These are phyloP conservation scores for Cynopterus sphinx DNA, from an alignment of 2,797 vertebrate genomes.

Conservation along the genomic window DNA sequence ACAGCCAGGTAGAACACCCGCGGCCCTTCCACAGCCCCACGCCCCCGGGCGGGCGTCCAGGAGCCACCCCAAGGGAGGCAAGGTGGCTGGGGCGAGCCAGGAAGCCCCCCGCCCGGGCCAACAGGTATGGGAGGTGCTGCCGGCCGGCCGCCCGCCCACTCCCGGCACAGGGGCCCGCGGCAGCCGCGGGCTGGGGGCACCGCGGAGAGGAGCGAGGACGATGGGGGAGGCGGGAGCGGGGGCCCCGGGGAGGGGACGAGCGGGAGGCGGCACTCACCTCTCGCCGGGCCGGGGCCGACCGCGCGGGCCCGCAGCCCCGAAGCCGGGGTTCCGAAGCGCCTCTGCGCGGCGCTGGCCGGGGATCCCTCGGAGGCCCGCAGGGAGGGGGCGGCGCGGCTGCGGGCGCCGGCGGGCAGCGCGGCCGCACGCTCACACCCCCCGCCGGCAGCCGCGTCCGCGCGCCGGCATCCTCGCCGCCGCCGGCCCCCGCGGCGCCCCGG, in stretches of 20 bases:
- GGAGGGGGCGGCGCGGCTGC: constrained; percentile 59
- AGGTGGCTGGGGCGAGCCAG: not conserved
- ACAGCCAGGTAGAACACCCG: not conserved
- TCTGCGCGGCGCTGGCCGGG: constrained; percentile 3
- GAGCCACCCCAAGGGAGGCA: not conserved
- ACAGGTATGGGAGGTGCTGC: constrained; percentile 71
- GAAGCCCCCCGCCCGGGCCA: constrained; percentile 39
- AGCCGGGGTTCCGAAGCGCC: constrained; percentile 60
- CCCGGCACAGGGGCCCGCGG: not conserved
- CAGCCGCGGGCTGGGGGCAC: not conserved
- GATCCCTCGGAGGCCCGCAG: constrained; percentile 67
- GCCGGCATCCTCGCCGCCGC: constrained; percentile 68
- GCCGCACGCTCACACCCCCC: constrained; percentile 70
- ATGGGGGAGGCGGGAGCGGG: not conserved
- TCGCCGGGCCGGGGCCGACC: constrained; percentile 52
- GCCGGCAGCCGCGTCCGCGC: constrained; percentile 66
- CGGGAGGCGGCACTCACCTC: constrained; percentile 69
- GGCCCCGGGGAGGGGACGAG: not conserved
- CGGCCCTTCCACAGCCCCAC: constrained; percentile 32
- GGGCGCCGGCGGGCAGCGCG: constrained; percentile 58
- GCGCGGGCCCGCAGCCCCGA: constrained; percentile 50
- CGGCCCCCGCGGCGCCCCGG: constrained; percentile 68
- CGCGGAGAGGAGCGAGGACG: not conserved
- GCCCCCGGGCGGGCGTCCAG: not conserved
- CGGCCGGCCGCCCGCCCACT: constrained; percentile 35